phyloP scores from a whole-genome alignment of 2,888 invertebrate species.

The Chorisops tibialis region DNA sequence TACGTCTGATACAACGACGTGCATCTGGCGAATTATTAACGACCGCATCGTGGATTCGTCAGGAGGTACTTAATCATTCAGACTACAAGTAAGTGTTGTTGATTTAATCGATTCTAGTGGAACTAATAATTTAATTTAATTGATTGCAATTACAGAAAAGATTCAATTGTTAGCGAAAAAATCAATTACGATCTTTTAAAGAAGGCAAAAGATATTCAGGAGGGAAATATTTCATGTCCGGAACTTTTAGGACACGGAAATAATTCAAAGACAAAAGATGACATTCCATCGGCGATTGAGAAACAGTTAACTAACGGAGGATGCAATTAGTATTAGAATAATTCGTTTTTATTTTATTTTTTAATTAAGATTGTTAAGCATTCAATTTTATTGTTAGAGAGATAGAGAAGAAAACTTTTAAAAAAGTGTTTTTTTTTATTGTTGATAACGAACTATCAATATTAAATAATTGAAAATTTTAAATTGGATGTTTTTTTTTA shows the following conservation, averaged over 20 bases:
- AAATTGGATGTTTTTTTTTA: too few species aligned
- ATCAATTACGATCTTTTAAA: constrained; percentile 90
- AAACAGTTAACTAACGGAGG: constrained; percentile 52
- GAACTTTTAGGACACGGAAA: constrained; percentile 71
- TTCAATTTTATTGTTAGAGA: too few species aligned
- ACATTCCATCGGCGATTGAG: constrained; percentile 74
- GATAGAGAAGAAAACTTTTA: too few species aligned
- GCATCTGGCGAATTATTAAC: constrained; percentile 88
- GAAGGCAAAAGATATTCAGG: constrained; percentile 70
- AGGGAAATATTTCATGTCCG: constrained; percentile 68
- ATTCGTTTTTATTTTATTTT: too few species aligned
- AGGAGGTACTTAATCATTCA: constrained; percentile 83
- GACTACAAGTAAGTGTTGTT: constrained; percentile 75
- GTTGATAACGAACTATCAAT: too few species aligned
- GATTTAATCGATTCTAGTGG: too few species aligned
- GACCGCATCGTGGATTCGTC: constrained; percentile 91
- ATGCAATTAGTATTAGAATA: constrained; percentile 35
- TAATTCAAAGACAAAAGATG: constrained; percentile 78
- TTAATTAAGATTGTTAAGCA: too few species aligned
- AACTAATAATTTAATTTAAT: too few species aligned
- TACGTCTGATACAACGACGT: constrained; percentile 83
- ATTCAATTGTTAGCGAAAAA: constrained; percentile 82
- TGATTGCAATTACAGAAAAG: constrained; percentile 62
- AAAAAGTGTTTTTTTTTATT: too few species aligned
- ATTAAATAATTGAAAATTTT: too few species aligned